Evolutionary conservation across 2,797 vertebrate species (phyloP).

Genomic region (Aldrovandia affinis): DNA sequence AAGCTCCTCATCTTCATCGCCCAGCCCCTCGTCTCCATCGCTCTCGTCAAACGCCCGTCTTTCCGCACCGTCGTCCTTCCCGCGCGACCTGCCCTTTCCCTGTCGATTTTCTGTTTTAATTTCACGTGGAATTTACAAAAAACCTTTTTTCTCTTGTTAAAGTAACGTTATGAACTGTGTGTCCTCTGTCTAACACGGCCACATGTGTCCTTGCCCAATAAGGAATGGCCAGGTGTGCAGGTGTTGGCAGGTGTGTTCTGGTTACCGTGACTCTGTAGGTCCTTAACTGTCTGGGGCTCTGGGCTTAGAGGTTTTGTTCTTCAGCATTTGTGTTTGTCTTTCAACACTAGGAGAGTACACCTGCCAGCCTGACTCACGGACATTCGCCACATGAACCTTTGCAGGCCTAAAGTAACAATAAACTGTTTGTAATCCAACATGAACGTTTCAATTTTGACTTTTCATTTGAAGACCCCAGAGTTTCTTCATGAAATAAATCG

Average conservation of each 20-base stretch:
- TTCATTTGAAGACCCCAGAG: constrained; percentile 20
- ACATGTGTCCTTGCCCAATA: background rate
- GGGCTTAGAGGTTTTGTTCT: background rate
- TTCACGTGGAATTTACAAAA: background rate
- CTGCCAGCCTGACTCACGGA: constrained; percentile 21
- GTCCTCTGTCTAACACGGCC: background rate
- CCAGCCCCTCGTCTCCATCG: background rate
- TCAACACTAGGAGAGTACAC: background rate
- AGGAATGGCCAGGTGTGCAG: background rate
- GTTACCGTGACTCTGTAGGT: background rate
- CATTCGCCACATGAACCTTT: constrained; percentile 52
- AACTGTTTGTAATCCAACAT: constrained; percentile 48
- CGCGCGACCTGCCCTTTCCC: background rate
- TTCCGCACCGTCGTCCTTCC: background rate
- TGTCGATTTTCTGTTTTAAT: background rate
- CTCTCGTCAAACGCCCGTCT: background rate
- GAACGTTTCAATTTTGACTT: constrained; percentile 24
- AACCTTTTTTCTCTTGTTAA: background rate
- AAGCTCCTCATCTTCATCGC: background rate
- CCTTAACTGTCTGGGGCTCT: constrained; percentile 7
- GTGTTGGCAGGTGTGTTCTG: background rate
- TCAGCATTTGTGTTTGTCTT: background rate
- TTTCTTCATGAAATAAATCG: constrained; percentile 1
- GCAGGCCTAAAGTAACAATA: constrained; percentile 36
- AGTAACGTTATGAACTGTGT: background rate